Percentiles rank a stretch among this genome's conserved stretches.
Conservation (phyloP, 2,888 invertebrate species). For the Hypercompe scribonia region DNA sequence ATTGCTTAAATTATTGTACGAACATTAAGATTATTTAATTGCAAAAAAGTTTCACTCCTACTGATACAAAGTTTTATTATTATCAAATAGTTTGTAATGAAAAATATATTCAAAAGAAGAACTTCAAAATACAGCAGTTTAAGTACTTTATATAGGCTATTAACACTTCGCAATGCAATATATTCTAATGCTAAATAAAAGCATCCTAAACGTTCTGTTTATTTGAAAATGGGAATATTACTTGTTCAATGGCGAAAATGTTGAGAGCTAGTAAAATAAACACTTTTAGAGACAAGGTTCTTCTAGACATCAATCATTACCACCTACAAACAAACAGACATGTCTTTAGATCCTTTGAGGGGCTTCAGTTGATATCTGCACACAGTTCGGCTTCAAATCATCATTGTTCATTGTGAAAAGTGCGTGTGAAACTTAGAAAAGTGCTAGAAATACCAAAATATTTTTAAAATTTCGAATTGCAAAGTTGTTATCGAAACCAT, state of each 20-base stretch:
- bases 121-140: not conserved
- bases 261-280: constrained; percentile 50
- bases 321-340: constrained; percentile 49
- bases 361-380: constrained; percentile 31
- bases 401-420: constrained; percentile 16
- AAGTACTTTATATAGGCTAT: not conserved
- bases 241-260: constrained; percentile 31
- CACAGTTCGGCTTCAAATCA: constrained; percentile 21
- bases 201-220: constrained; percentile 7
- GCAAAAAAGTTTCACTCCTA: too few relatives aligned
- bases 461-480: not conserved
- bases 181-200: not conserved
- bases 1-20: too few relatives aligned
- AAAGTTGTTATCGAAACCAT: not conserved
- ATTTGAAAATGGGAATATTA: constrained; percentile 23
- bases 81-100: not conserved
- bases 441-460: constrained; percentile 1
- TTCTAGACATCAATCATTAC: constrained; percentile 53
- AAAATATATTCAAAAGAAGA: not conserved
- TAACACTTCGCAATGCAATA: not conserved
- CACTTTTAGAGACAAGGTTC: constrained; percentile 53
- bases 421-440: constrained; percentile 8
- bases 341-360: constrained; percentile 44
- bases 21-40: too few relatives aligned
- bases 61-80: too few relatives aligned